Base-by-base conservation (phyloP, 2,888 invertebrate species). In the Epirrhoe tristata region DNA sequence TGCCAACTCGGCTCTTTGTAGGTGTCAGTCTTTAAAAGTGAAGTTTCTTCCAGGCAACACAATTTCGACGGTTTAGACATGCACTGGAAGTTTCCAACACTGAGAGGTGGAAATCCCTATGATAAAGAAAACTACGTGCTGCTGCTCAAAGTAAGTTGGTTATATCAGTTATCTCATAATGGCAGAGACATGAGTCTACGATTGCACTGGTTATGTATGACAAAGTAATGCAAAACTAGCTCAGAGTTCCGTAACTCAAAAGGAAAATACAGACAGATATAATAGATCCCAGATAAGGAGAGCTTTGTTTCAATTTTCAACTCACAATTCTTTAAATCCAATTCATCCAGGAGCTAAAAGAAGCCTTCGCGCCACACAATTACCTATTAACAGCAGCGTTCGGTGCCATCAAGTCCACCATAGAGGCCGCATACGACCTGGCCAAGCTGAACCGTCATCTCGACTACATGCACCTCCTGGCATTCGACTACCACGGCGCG, bases 401-500 rank as follows among this genome's bases (percentile, higher is more conserved):
- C 52, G 97, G 97, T 0, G 97, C 97, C 0, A 96, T 96, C 0
- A 96, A 96, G 80, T 93, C 94, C 32, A 96, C 96, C 0, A 97
- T 97, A 79, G 96, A 97, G 68, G 87, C 94, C 0, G 97, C 96
- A 0, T 98, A 98, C 78, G 96, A 98, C 83, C 94, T 98, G 12
- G 90, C 94, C 7, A 94, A 95, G 72, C 89, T 98, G 10, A 95
- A 96, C 16, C 87, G 94, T 0, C 95, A 96, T 80, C 83, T 96
- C 46, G 96, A 97, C 82, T 95, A 94, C 67, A 94, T 98, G 50
- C 97, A 98, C 76, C 95, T 98, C 82, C 98, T 98, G 97, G 96
- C 97, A 67, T 98, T 98, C 83, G 98, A 98, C 85, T 98, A 97
- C 84, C 97, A 97, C 75, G 98, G 98, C 0, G 94, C 96, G 6